phyloP scores from a whole-genome alignment of 2,888 invertebrate genomes.

The Patella pellucida region DNA sequence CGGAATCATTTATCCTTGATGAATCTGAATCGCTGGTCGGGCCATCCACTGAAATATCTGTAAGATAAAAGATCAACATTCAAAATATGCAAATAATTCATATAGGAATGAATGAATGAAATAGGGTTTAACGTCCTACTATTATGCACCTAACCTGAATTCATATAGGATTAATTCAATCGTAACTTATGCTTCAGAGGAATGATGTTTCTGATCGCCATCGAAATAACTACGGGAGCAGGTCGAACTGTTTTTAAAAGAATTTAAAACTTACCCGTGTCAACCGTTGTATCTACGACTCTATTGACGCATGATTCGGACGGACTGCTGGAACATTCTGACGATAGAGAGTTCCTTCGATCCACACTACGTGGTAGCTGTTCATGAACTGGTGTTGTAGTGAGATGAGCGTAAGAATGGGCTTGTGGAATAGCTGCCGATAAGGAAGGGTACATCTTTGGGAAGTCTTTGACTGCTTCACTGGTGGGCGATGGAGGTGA shows the following conservation, averaged over 20 bases:
- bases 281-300: not conserved
- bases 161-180: too few species aligned
- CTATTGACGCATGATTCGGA: not conserved
- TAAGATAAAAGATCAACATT: not conserved
- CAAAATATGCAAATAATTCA: too few species aligned
- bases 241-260: too few species aligned
- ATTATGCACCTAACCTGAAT: too few species aligned
- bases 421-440: not conserved
- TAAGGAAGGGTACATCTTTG: too few species aligned
- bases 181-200: too few species aligned
- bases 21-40: not conserved
- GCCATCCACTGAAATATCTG: not conserved
- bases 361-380: not conserved
- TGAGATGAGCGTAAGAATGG: not conserved
- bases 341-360: not conserved
- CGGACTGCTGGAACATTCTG: not conserved
- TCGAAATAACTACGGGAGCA: too few species aligned
- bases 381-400: not conserved
- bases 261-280: too few species aligned
- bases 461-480: too few species aligned
- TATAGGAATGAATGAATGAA: too few species aligned
- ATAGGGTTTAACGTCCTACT: too few species aligned
- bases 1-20: not conserved
- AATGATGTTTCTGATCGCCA: too few species aligned
- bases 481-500: not conserved